phyloP scores from a whole-genome alignment of 2,797 vertebrate genomes.

The Sternarchorhynchus goeldii region DNA sequence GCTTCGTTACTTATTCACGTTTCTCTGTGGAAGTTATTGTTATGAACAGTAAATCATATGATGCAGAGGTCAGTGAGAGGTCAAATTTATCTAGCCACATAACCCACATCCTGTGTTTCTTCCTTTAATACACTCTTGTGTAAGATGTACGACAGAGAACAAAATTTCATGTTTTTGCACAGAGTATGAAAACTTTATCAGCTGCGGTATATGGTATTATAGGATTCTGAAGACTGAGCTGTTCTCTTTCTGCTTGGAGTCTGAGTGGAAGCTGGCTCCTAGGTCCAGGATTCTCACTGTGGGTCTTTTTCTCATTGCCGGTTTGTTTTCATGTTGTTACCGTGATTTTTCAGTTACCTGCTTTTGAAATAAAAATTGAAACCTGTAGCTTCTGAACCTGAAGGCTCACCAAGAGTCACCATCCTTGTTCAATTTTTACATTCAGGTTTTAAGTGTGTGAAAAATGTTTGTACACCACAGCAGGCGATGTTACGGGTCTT shows the following conservation, averaged over 20 bases:
- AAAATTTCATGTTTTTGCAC: slow-evolving; percentile 71
- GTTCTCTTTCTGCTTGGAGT: slow-evolving; percentile 13
- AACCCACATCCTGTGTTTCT: slow-evolving; percentile 58
- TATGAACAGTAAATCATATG: slow-evolving; percentile 76
- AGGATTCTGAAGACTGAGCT: slow-evolving; percentile 14
- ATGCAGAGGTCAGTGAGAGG: slow-evolving; percentile 74
- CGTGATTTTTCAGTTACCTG: slow-evolving; percentile 72
- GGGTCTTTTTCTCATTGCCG: slow-evolving; percentile 54
- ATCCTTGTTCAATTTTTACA: not conserved
- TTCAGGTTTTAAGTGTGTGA: no score
- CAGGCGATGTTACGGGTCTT: no score
- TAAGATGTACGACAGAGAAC: slow-evolving; percentile 55
- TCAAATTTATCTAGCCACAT: slow-evolving; percentile 69
- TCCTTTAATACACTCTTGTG: slow-evolving; percentile 52
- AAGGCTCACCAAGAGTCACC: not conserved
- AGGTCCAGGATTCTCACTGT: slow-evolving; percentile 58
- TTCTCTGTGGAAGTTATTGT: slow-evolving; percentile 80
- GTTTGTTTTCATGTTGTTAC: slow-evolving; percentile 65
- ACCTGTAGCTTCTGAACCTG: slow-evolving; percentile 62
- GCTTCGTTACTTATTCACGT: slow-evolving; percentile 63
- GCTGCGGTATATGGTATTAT: slow-evolving; percentile 28
- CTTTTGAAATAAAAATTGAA: slow-evolving; percentile 74
- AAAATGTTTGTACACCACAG: no score
- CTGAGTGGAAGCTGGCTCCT: slow-evolving; percentile 62
- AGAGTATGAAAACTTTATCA: slow-evolving; percentile 49